Evolutionary conservation across 1,140 invertebrate species (phyloP).

Genomic region (Aleiodes sp.): DNA sequence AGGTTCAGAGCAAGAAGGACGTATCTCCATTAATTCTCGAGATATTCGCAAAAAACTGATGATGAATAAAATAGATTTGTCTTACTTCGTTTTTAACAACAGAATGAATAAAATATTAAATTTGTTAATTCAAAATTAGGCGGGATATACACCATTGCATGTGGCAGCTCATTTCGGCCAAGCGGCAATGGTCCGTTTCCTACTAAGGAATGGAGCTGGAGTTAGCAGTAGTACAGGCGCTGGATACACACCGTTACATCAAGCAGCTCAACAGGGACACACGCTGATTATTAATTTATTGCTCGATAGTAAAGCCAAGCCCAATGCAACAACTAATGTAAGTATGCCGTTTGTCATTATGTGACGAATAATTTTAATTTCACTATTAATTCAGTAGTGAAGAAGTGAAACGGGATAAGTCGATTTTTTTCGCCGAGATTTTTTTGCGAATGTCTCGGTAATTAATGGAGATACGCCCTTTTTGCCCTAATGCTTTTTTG

Average conservation of each 20-base stretch:
- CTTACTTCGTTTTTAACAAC: neutral
- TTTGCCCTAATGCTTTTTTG: no score
- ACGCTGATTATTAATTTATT: slow-evolving; percentile 93
- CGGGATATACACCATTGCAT: slow-evolving; percentile 96
- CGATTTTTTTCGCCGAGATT: no score
- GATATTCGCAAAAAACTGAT: no score
- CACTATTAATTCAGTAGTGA: no score
- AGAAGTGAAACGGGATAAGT: no score
- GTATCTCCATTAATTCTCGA: no score
- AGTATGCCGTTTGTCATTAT: slow-evolving; percentile 68
- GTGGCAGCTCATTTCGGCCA: slow-evolving; percentile 98
- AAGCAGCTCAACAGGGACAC: slow-evolving; percentile 98
- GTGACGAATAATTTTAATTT: no score
- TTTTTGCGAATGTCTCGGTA: no score
- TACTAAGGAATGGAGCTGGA: slow-evolving; percentile 84
- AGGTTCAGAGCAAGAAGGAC: no score
- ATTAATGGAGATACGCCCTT: no score
- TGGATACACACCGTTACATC: slow-evolving; percentile 98
- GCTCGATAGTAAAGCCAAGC: slow-evolving; percentile 93
- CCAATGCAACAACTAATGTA: slow-evolving; percentile 93
- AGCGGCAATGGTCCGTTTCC: slow-evolving; percentile 91
- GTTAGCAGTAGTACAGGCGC: slow-evolving; percentile 77
- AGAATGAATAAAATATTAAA: neutral
- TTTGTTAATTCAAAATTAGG: slow-evolving; percentile 58
- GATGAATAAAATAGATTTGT: no score